Evolutionary conservation across 2,797 vertebrate species (phyloP), one percentile per base, ranked within the genome.

Genomic region (Gallinago nigripennis): DNA sequence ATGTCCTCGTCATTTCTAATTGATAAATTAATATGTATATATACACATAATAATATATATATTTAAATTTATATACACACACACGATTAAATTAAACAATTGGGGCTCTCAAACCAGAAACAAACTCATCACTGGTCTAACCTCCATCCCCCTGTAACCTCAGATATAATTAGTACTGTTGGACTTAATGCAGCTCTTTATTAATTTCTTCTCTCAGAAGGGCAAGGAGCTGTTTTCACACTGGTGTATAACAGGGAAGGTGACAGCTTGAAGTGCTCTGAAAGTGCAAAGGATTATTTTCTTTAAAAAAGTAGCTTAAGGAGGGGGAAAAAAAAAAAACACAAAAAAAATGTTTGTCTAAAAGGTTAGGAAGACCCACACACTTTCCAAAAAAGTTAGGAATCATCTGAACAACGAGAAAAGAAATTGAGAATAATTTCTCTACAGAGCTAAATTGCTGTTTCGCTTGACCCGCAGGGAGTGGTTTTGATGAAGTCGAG

Each of bases 31-130:
- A 13, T 24, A 20, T 33, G 7, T n/a, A 19, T 35, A 16, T 37
- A 33, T 9, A 23, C 19, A 45, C 9, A 45, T 45, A 45, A 10
- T 19, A 10, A 45, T 17, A 45, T 19, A 45, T 45, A 45, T 45
- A 16, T 19, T 31, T 8, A 28, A 9, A 33, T 13, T 25, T 6
- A 25, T 1, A 63, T 0, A 54, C 1, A 46, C 7, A 56, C 8
- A 24, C 2, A 8, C 1, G 1, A 33, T 45, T 17, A 39, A 53
- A 21, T 50, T 28, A 35, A 73, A 15, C 23, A 50, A 45, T 37
- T 16, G 14, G 27, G 25, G 25, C 37, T 43, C 24, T 43, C 53
- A 64, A 63, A n/a, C 6, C 54, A 68, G 18, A 31, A 6, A 14
- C 17, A 43, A 30, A 18, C 24, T 33, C 11, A 39, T 39, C 37